Evolutionary conservation across 2,888 invertebrate genomes (phyloP).

Genomic region (Ichneumoninae sp.): DNA sequence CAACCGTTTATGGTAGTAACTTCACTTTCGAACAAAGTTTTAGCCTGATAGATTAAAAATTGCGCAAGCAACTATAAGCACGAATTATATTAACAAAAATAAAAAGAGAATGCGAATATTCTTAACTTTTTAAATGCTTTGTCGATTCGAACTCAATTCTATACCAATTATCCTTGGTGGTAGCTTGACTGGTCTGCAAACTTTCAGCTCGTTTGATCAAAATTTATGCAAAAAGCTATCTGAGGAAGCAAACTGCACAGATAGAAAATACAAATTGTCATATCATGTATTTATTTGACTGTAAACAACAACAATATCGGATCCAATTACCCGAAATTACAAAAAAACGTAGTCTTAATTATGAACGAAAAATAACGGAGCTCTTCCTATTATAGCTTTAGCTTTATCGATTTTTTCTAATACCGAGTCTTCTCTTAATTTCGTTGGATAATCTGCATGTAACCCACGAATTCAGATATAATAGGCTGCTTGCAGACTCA

Average conservation of each 20-base stretch:
- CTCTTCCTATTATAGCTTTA: neutral
- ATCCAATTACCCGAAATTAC: too few species aligned
- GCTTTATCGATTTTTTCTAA: neutral
- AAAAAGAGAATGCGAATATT: neutral
- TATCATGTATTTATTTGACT: too few species aligned
- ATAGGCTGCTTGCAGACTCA: slow-evolving; percentile 26
- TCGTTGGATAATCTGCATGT: slow-evolving; percentile 34
- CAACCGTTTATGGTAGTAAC: neutral
- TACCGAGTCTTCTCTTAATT: slow-evolving; percentile 11
- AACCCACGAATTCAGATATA: slow-evolving; percentile 46
- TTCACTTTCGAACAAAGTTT: neutral
- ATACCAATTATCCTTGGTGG: neutral
- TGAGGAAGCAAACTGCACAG: too few species aligned
- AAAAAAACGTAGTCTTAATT: neutral
- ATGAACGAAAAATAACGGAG: neutral
- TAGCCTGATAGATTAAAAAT: neutral
- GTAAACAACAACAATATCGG: too few species aligned
- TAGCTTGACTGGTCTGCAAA: neutral
- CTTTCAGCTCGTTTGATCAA: too few species aligned
- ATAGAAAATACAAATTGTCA: too few species aligned
- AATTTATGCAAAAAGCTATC: too few species aligned
- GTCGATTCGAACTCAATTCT: neutral
- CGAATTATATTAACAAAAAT: neutral
- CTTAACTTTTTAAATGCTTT: neutral
- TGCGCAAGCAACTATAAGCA: neutral